Conservation (phyloP, 2,113 vertebrate genomes). For the Candoia aspera region DNA sequence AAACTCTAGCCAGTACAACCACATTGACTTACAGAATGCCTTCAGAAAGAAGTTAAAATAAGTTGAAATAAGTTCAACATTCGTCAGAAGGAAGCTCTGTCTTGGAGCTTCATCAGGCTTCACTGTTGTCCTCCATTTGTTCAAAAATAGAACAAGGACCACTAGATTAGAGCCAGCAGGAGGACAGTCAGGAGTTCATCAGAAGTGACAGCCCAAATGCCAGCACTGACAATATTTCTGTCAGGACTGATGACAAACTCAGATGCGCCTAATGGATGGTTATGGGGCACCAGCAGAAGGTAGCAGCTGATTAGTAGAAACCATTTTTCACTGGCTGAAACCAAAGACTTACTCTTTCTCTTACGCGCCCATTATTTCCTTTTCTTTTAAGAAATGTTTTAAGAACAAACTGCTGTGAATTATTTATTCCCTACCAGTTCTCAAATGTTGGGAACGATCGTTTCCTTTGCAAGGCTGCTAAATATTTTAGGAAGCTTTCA, state of each 20-base stretch:
- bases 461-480: background rate
- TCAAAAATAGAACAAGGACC: slow-evolving; percentile 4
- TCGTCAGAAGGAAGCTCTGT: slow-evolving; percentile 23
- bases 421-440: background rate
- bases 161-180: background rate
- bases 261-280: background rate
- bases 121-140: background rate
- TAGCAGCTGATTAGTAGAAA: slow-evolving; percentile 14
- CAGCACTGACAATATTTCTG: background rate
- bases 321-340: background rate
- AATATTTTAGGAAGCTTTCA: rapidly evolving
- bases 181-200: background rate
- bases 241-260: background rate
- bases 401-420: slow-evolving; percentile 24
- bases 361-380: background rate
- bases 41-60: slow-evolving; percentile 42
- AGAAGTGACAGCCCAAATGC: background rate
- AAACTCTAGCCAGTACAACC: background rate
- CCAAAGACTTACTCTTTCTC: background rate
- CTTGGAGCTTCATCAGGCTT: slow-evolving; percentile 25
- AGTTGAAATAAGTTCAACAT: background rate
- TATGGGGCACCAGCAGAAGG: background rate
- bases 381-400: slow-evolving; percentile 1
- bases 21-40: background rate
- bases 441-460: background rate